These are phyloP conservation scores for Heliconius hortense DNA, from an alignment of 2,888 invertebrate species.

Conservation along the genomic window DNA sequence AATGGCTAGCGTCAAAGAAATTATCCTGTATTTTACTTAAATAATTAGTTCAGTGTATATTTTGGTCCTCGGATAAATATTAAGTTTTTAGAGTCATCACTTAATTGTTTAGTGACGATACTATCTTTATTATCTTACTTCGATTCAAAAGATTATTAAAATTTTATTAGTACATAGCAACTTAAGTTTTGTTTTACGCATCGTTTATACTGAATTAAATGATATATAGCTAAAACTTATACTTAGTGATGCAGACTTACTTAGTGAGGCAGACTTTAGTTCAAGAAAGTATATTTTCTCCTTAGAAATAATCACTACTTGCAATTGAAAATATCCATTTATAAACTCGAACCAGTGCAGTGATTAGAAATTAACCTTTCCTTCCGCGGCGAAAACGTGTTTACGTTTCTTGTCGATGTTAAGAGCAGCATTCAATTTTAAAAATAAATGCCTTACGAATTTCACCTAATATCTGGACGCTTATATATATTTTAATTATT, in stretches of 20 bases:
- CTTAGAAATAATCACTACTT: slow-evolving; percentile 59
- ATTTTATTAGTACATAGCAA: background rate
- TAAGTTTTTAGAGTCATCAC: background rate
- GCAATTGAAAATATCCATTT: slow-evolving; percentile 63
- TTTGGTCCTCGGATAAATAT: background rate
- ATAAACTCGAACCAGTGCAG: slow-evolving; percentile 48
- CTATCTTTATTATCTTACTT: background rate
- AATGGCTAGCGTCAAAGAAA: slow-evolving; percentile 8
- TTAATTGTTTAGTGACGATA: background rate
- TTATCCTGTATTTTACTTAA: background rate
- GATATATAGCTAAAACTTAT: background rate
- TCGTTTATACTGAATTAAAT: background rate
- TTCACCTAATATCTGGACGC: background rate
- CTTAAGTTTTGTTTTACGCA: background rate
- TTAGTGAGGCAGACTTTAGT: slow-evolving; percentile 8
- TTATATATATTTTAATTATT: too few species aligned
- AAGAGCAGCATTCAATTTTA: slow-evolving; percentile 29
- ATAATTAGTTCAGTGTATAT: background rate
- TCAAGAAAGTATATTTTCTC: slow-evolving; percentile 67
- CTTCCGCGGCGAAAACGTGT: slow-evolving; percentile 49
- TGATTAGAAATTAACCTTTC: slow-evolving; percentile 55
- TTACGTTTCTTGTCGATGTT: slow-evolving; percentile 30
- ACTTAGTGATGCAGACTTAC: background rate
- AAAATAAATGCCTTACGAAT: background rate
- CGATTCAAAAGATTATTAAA: too few species aligned